These are phyloP conservation scores for Stigmatopora nigra DNA, from an alignment of 2,113 vertebrate species.

Conservation along the genomic window DNA sequence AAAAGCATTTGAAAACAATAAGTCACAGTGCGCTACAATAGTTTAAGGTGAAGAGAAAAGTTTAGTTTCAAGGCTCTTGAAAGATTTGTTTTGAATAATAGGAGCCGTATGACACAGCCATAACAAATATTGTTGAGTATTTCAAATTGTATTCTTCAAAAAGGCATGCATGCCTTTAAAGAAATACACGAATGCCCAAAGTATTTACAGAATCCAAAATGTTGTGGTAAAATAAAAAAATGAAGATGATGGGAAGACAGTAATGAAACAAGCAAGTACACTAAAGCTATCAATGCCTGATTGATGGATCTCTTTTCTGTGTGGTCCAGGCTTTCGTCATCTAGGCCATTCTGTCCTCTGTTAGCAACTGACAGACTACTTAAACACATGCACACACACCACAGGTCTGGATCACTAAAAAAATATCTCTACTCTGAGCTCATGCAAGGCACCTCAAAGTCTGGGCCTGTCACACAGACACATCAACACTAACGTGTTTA, in stretches of 20 bases:
- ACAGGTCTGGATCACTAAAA: slow-evolving; percentile 61
- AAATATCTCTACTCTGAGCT: slow-evolving; percentile 62
- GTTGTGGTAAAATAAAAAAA: not conserved
- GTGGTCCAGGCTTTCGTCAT: slow-evolving; percentile 63
- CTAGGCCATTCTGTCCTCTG: slow-evolving; percentile 40
- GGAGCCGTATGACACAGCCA: not conserved
- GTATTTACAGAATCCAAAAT: not conserved
- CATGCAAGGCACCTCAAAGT: slow-evolving; percentile 48
- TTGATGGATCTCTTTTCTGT: slow-evolving; percentile 53
- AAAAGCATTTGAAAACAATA: slow-evolving; percentile 17
- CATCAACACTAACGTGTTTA: slow-evolving; percentile 44
- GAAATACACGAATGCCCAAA: no score
- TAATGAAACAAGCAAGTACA: not conserved
- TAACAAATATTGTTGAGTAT: no score
- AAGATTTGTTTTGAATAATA: not conserved
- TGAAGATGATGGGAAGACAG: not conserved
- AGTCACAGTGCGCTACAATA: not conserved
- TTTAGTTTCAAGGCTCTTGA: not conserved
- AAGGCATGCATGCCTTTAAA: not conserved
- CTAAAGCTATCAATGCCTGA: slow-evolving; percentile 20
- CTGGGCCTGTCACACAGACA: slow-evolving; percentile 38
- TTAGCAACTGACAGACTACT: slow-evolving; percentile 48
- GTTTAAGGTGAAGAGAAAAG: not conserved
- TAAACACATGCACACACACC: slow-evolving; percentile 29
- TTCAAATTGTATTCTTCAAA: not conserved